These are phyloP conservation scores for Xestoiulus laeticollis DNA, from an alignment of 2,888 invertebrate species.

Conservation along the genomic window DNA sequence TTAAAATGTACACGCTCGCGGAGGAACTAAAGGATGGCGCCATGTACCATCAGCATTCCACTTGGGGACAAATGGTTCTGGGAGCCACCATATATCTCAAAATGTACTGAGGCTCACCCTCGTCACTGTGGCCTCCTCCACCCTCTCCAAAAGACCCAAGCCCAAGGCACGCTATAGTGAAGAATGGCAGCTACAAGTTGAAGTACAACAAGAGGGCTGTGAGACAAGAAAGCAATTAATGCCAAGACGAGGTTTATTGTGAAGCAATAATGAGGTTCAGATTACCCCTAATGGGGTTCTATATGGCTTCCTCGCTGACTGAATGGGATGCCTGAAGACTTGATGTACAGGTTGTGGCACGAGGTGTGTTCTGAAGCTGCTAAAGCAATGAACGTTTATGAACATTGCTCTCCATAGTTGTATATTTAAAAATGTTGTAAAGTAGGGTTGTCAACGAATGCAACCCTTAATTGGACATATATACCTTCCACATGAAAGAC, in stretches of 20 bases:
- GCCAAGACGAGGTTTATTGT: background rate
- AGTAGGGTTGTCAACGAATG: too few species aligned
- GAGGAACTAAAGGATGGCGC: constrained; percentile 41
- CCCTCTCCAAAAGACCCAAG: background rate
- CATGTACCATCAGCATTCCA: background rate
- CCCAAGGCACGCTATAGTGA: background rate
- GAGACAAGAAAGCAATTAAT: constrained; percentile 39
- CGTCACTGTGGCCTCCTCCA: background rate
- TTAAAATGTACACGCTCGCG: background rate
- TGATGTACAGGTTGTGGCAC: background rate
- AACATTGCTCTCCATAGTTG: too few species aligned
- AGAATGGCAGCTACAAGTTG: constrained; percentile 19
- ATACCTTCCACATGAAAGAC: too few species aligned
- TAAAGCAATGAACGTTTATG: background rate
- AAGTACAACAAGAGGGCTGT: constrained; percentile 1
- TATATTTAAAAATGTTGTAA: background rate
- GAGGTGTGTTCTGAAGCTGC: background rate
- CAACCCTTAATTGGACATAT: background rate
- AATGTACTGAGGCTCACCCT: background rate
- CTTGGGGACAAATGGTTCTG: background rate
- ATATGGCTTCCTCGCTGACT: constrained; percentile 30
- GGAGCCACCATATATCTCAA: constrained; percentile 2
- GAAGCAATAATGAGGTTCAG: constrained; percentile 20
- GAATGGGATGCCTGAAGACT: background rate
- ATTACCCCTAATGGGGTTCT: constrained; percentile 7